These are phyloP conservation scores for Leuciscus waleckii DNA, from an alignment of 2,797 vertebrate species.

Conservation along the genomic window DNA sequence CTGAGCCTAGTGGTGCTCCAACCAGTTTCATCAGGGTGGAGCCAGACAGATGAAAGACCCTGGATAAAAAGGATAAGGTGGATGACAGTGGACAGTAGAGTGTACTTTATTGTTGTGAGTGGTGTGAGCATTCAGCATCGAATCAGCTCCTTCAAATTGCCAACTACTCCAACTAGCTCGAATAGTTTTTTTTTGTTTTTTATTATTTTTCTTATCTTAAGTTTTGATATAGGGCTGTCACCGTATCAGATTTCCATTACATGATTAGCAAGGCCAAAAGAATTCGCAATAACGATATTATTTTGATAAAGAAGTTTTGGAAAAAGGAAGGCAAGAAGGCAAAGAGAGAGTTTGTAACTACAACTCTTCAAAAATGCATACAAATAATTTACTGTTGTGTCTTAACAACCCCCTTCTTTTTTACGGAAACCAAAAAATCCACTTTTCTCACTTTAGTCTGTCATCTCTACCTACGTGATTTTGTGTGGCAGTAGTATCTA, in stretches of 20 bases:
- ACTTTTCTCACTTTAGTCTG: background rate
- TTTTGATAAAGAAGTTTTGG: background rate
- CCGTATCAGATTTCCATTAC: background rate
- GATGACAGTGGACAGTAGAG: slow-evolving; percentile 27
- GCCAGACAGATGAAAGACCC: background rate
- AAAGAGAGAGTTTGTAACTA: background rate
- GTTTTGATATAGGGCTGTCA: background rate
- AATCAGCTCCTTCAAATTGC: slow-evolving; percentile 11
- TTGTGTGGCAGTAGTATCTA: too few species aligned
- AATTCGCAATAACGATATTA: background rate
- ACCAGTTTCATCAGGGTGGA: background rate
- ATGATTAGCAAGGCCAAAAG: background rate
- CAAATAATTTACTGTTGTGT: background rate
- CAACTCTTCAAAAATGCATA: background rate
- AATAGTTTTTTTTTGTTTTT: too few species aligned
- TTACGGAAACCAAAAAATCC: background rate
- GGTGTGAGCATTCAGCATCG: background rate
- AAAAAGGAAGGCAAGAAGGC: background rate
- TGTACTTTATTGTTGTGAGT: slow-evolving; percentile 14
- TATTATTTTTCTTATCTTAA: background rate
- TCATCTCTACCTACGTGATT: background rate
- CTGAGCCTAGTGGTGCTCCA: background rate
- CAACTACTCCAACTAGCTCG: too few species aligned
- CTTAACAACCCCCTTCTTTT: background rate
- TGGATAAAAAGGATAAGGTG: background rate